Evolutionary conservation across 2,888 invertebrate species (phyloP).

Genomic region (Apeira syringaria): DNA sequence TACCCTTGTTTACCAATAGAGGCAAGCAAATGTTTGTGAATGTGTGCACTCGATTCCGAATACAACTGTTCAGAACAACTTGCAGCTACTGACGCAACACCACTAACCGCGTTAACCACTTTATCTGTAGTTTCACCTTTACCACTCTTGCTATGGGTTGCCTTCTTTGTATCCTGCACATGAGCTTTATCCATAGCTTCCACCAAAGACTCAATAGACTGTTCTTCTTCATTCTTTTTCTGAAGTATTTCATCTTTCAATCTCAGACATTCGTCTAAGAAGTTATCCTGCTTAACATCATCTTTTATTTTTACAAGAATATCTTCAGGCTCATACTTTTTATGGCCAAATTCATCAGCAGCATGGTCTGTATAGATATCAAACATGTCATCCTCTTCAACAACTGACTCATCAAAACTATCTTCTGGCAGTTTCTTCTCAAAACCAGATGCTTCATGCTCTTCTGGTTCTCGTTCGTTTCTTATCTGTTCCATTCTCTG

Average conservation of each 20-base stretch:
- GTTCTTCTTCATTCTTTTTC: constrained; percentile 55
- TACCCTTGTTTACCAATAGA: constrained; percentile 87
- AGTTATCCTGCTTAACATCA: constrained; percentile 48
- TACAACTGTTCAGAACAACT: constrained; percentile 8
- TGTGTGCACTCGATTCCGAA: constrained; percentile 44
- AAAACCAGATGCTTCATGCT: constrained; percentile 26
- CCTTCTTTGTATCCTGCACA: constrained; percentile 38
- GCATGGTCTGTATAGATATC: constrained; percentile 76
- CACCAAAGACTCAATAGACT: constrained; percentile 60
- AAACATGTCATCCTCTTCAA: constrained; percentile 71
- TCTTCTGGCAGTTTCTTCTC: constrained; percentile 59
- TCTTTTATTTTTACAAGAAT: constrained; percentile 56
- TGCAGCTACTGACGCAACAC: constrained; percentile 4
- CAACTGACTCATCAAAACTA: constrained; percentile 58
- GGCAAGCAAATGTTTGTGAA: constrained; percentile 84
- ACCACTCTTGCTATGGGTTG: neutral
- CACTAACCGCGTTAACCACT: neutral
- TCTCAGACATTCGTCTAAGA: constrained; percentile 67
- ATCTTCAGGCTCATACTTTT: constrained; percentile 68
- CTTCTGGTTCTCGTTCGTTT: constrained; percentile 40
- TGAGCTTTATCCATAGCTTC: constrained; percentile 65
- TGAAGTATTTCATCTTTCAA: constrained; percentile 65
- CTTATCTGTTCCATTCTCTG: constrained; percentile 50
- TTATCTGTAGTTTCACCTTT: neutral
- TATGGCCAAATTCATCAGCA: constrained; percentile 74